These are phyloP conservation scores for Labia minor DNA, from an alignment of 2,888 invertebrate genomes.

Conservation along the genomic window DNA sequence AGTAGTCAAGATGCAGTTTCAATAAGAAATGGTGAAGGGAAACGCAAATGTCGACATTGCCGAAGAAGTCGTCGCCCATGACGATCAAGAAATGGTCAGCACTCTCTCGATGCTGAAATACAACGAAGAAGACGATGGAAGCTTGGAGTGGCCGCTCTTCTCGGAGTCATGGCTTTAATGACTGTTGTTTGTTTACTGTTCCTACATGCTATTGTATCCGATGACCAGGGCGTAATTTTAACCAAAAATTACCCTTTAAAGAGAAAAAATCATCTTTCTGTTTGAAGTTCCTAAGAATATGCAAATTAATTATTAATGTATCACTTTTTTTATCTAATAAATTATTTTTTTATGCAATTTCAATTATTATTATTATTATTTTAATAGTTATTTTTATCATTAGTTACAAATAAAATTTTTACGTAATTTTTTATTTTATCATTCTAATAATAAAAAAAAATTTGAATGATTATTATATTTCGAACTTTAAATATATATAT, in stretches of 20 bases:
- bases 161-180: background rate
- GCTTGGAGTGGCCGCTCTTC: background rate
- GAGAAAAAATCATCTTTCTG: background rate
- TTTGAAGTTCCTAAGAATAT: too few species aligned
- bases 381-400: too few species aligned
- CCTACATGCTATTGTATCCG: background rate
- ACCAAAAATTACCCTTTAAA: background rate
- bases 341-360: too few species aligned
- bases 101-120: background rate
- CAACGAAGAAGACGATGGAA: background rate
- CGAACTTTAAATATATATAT: too few species aligned
- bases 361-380: too few species aligned
- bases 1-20: conserved; percentile 45
- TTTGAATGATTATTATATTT: too few species aligned
- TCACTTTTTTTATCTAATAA: too few species aligned
- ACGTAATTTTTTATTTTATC: too few species aligned
- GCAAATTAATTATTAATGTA: too few species aligned
- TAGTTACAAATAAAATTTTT: too few species aligned
- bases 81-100: background rate
- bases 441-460: too few species aligned
- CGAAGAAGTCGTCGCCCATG: background rate
- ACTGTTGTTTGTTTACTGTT: background rate
- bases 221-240: background rate
- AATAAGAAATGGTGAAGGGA: background rate
- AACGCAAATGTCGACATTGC: background rate